These are phyloP conservation scores for Poeciliopsis gracilis DNA, from an alignment of 2,797 vertebrate genomes.

Conservation along the genomic window DNA sequence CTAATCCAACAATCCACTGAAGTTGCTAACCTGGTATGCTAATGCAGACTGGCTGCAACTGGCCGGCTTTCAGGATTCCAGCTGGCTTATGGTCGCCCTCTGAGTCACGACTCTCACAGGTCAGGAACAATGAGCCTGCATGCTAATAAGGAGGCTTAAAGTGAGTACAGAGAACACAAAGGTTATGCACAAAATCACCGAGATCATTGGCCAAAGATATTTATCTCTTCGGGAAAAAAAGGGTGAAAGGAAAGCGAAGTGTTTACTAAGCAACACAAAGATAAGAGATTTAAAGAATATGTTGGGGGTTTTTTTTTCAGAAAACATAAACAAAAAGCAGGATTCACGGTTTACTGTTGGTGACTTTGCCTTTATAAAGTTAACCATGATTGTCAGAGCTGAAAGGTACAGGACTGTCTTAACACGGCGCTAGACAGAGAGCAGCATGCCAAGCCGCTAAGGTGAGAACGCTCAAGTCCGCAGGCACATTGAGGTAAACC, in stretches of 20 bases:
- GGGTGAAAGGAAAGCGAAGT: slow-evolving; percentile 13
- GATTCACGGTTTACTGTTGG: not conserved
- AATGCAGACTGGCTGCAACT: slow-evolving; percentile 12
- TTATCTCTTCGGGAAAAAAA: not conserved
- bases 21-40: slow-evolving; percentile 24
- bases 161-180: slow-evolving; percentile 8
- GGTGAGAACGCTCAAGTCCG: slow-evolving; percentile 9
- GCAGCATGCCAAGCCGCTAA: slow-evolving; percentile 30
- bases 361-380: slow-evolving; percentile 34
- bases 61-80: slow-evolving; percentile 31
- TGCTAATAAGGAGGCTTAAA: slow-evolving; percentile 41
- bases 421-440: slow-evolving; percentile 43
- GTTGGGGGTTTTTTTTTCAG: not conserved
- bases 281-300: not conserved
- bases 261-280: slow-evolving; percentile 6
- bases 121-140: slow-evolving; percentile 39
- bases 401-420: slow-evolving; percentile 3
- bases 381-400: slow-evolving; percentile 24
- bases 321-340: slow-evolving; percentile 20
- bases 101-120: slow-evolving; percentile 49
- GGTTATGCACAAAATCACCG: not conserved
- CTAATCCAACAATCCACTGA: slow-evolving; percentile 27
- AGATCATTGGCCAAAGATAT: slow-evolving; percentile 5
- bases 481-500: slow-evolving; percentile 14
- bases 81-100: slow-evolving; percentile 38